These are phyloP conservation scores for Ceryle rudis DNA, from an alignment of 2,797 vertebrate genomes.

Conservation along the genomic window DNA sequence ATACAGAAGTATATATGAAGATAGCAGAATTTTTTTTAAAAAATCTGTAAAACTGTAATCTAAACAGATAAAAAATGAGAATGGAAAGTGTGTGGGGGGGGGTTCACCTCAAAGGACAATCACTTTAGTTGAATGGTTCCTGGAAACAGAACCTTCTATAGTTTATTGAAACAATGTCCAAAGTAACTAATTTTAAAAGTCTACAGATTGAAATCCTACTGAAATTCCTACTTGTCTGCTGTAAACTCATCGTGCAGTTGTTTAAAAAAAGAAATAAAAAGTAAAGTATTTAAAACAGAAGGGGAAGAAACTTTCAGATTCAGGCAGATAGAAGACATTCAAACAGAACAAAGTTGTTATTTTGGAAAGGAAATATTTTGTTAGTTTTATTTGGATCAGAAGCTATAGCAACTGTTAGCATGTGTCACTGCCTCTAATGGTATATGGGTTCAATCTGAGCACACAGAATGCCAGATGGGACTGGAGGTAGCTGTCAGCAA, in stretches of 20 bases:
- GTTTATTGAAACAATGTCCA: not conserved
- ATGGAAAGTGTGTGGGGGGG: not conserved
- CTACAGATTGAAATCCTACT: not conserved
- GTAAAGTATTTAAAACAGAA: not conserved
- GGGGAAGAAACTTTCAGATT: not conserved
- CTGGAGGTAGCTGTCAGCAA: conserved; percentile 27
- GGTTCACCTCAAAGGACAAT: not conserved
- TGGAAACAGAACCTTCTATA: not conserved
- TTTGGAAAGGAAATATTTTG: not conserved
- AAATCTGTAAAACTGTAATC: not conserved
- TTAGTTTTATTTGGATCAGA: conserved; percentile 12
- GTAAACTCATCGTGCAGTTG: not conserved
- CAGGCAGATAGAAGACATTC: not conserved
- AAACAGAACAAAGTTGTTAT: not conserved
- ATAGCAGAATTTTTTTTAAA: not conserved
- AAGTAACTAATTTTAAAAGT: not conserved
- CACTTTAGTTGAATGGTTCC: not conserved
- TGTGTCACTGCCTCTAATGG: conserved; percentile 29
- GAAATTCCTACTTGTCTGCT: not conserved
- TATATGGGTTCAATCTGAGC: conserved; percentile 40
- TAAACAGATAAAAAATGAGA: not conserved
- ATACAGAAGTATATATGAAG: not conserved
- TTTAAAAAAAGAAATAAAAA: not conserved
- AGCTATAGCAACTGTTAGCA: conserved; percentile 1
- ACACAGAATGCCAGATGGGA: conserved; percentile 36